Evolutionary conservation across 2,888 invertebrate species (phyloP).

Genomic region (Hyposoter dolosus): DNA sequence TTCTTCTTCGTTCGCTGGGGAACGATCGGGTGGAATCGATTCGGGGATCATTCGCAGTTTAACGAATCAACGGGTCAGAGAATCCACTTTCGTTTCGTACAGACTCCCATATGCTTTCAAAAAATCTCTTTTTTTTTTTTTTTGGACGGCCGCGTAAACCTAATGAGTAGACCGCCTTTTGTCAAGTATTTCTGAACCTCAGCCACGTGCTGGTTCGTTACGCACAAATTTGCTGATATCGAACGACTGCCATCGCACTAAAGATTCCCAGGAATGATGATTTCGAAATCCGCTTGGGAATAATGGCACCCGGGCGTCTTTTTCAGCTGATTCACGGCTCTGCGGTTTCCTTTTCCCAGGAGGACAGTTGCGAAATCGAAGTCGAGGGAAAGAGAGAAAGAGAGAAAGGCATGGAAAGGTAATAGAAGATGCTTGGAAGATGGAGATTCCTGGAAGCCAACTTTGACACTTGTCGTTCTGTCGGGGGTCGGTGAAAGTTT

Average conservation of each 20-base stretch:
- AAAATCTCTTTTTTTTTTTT: background rate
- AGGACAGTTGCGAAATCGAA: slow-evolving; percentile 33
- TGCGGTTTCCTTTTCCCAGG: slow-evolving; percentile 34
- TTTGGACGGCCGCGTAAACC: background rate
- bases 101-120: background rate
- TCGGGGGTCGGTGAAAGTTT: slow-evolving; percentile 74
- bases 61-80: slow-evolving; percentile 4
- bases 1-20: slow-evolving; percentile 13
- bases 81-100: background rate
- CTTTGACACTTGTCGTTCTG: slow-evolving; percentile 71
- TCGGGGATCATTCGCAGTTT: slow-evolving; percentile 9
- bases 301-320: slow-evolving; percentile 68
- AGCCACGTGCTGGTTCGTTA: background rate
- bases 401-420: background rate
- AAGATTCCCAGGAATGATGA: slow-evolving; percentile 10
- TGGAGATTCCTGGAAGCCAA: slow-evolving; percentile 66
- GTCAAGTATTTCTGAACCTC: background rate
- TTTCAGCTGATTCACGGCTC: slow-evolving; percentile 58
- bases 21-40: background rate
- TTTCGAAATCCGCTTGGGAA: slow-evolving; percentile 39
- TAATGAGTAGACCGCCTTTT: background rate
- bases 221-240: background rate
- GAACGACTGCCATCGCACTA: background rate
- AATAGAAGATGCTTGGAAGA: slow-evolving; percentile 59
- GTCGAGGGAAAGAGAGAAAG: slow-evolving; percentile 7